phyloP scores from a whole-genome alignment of 2,888 invertebrate species.

The Gari tellinella region DNA sequence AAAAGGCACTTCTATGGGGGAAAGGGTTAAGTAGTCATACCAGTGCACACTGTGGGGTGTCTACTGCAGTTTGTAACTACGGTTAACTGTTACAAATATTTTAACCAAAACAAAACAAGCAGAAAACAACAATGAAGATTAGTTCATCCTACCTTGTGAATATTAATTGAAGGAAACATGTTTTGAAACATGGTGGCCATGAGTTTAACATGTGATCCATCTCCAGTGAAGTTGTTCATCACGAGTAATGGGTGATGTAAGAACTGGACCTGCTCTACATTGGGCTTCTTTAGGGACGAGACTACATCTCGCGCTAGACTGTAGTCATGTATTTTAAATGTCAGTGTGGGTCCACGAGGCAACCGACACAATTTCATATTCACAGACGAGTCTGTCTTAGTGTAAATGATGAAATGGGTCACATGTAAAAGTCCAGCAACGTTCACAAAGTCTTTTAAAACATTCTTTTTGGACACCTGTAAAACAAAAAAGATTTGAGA shows the following conservation, averaged over 20 bases:
- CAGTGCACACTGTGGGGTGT: too few relatives aligned
- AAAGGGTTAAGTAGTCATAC: too few relatives aligned
- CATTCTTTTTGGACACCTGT: conserved; percentile 94
- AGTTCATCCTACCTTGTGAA: conserved; percentile 90
- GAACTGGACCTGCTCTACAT: conserved; percentile 88
- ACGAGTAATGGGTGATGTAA: conserved; percentile 95
- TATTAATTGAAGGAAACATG: conserved; percentile 98
- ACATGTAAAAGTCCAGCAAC: conserved; percentile 96
- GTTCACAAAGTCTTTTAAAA: conserved; percentile 97
- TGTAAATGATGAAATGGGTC: conserved; percentile 95
- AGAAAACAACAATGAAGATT: too few relatives aligned
- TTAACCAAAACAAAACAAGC: too few relatives aligned
- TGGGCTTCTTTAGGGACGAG: conserved; percentile 92
- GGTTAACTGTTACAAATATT: too few relatives aligned
- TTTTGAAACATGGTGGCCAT: conserved; percentile 99
- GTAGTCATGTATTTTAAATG: conserved; percentile 92
- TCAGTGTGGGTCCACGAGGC: conserved; percentile 96
- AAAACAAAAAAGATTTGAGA: too few relatives aligned
- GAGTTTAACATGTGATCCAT: conserved; percentile 88
- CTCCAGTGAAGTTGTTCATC: conserved; percentile 90
- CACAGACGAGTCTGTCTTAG: conserved; percentile 89
- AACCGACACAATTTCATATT: conserved; percentile 94
- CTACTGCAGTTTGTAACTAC: too few relatives aligned
- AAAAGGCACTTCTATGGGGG: too few relatives aligned
- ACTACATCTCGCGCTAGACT: conserved; percentile 93